These are phyloP conservation scores for Dryobates pubescens DNA, from an alignment of 2,797 vertebrate genomes.

Conservation along the genomic window DNA sequence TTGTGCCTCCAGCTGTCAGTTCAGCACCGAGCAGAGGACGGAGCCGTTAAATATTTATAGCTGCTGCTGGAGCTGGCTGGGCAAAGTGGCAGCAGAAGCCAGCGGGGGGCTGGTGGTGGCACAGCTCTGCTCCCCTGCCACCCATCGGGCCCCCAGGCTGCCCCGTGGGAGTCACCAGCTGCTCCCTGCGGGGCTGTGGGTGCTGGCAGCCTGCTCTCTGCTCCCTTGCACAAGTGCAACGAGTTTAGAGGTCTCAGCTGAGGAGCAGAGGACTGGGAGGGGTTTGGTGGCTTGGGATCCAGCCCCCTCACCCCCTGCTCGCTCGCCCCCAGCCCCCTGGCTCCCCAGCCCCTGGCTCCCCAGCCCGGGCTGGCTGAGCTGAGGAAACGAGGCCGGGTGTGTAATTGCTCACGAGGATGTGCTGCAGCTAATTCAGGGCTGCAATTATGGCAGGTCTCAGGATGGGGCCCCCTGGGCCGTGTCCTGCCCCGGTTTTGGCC, in stretches of 20 bases:
- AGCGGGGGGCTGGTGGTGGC: fast-evolving
- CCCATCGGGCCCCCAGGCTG: slow-evolving; percentile 18
- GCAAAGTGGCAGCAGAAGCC: neutral
- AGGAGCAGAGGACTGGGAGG: neutral
- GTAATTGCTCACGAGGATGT: neutral
- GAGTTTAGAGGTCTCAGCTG: neutral
- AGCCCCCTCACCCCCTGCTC: fast-evolving
- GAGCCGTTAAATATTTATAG: slow-evolving; percentile 7
- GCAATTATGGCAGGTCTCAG: neutral
- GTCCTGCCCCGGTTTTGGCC: neutral
- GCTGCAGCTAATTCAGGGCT: neutral
- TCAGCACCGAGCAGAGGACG: neutral
- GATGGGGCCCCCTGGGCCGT: neutral
- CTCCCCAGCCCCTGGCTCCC: neutral
- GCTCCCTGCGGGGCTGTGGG: neutral
- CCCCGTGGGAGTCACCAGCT: slow-evolving; percentile 10
- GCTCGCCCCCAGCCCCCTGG: fast-evolving
- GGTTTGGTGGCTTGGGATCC: fast-evolving
- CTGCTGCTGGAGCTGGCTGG: neutral
- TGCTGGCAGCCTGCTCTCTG: neutral
- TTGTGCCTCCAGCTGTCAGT: neutral
- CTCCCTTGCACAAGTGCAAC: fast-evolving
- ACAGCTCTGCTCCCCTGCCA: neutral
- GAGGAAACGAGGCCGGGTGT: neutral
- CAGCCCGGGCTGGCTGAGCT: fast-evolving